These are phyloP conservation scores for Callyntrura sp. DNA, from an alignment of 2,888 invertebrate genomes.

Conservation along the genomic window DNA sequence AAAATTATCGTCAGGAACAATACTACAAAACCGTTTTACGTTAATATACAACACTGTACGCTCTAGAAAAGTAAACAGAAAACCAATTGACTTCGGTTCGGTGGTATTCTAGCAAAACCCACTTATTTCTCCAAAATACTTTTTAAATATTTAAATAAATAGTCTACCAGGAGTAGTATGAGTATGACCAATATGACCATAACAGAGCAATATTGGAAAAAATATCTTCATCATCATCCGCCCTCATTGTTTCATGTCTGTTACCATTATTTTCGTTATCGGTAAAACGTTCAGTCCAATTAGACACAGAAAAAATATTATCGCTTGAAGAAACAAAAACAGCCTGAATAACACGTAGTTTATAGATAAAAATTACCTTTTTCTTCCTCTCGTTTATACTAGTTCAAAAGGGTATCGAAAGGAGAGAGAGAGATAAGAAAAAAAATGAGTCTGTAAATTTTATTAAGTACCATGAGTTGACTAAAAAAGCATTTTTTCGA, in stretches of 20 bases:
- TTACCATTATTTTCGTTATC: not conserved
- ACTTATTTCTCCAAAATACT: too few relatives aligned
- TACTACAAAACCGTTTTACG: too few relatives aligned
- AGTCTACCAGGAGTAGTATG: too few relatives aligned
- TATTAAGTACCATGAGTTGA: conserved; percentile 68
- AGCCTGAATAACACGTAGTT: not conserved
- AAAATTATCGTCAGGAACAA: too few relatives aligned
- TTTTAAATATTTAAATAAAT: too few relatives aligned
- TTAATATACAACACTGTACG: too few relatives aligned
- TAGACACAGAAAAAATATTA: conserved; percentile 41
- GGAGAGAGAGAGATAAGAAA: conserved; percentile 27
- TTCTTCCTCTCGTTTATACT: conserved; percentile 50
- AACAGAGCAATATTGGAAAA: too few relatives aligned
- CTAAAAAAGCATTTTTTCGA: conserved; percentile 51
- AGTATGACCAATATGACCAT: too few relatives aligned
- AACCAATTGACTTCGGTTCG: too few relatives aligned
- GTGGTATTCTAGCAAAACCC: too few relatives aligned
- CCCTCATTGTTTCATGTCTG: not conserved
- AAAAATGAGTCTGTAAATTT: conserved; percentile 59
- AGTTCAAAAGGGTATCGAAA: conserved; percentile 11
- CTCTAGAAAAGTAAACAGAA: too few relatives aligned
- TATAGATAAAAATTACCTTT: not conserved
- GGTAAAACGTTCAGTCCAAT: conserved; percentile 19
- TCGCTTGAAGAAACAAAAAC: not conserved
- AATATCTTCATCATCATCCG: not conserved